Evolutionary conservation across 2,888 invertebrate species (phyloP).

Genomic region (Nephrotoma guestfalica): DNA sequence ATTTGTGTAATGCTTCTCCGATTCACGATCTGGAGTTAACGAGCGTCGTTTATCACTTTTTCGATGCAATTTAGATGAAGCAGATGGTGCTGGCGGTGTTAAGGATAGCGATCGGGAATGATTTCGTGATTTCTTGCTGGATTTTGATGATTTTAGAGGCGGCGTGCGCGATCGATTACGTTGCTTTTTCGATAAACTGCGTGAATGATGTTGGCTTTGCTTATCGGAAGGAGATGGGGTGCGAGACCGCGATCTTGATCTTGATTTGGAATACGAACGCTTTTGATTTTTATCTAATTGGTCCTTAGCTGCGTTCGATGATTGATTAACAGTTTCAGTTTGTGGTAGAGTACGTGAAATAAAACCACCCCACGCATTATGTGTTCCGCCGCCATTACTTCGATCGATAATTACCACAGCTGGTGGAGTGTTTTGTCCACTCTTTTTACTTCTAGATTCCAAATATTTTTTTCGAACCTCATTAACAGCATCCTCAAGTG

Average conservation of each 20-base stretch:
- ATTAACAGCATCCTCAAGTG: conserved; percentile 58
- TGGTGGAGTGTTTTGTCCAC: conserved; percentile 27
- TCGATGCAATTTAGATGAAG: conserved; percentile 25
- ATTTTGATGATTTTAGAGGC: conserved; percentile 15
- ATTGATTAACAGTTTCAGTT: not conserved
- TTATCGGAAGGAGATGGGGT: conserved; percentile 25
- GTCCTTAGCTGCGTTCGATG: conserved; percentile 16
- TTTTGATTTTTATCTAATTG: conserved; percentile 17
- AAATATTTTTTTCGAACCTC: conserved; percentile 56
- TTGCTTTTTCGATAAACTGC: conserved; percentile 16
- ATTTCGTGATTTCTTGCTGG: conserved; percentile 27
- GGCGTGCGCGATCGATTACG: conserved; percentile 17
- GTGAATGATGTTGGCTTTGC: conserved; percentile 14
- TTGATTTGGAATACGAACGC: conserved; percentile 23
- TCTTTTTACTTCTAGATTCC: conserved; percentile 28
- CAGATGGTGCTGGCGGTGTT: conserved; percentile 21
- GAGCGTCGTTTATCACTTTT: conserved; percentile 11
- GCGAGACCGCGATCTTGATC: conserved; percentile 18
- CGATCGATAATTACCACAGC: conserved; percentile 37
- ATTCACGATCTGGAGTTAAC: not conserved
- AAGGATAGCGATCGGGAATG: conserved; percentile 27
- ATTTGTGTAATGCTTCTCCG: conserved; percentile 19
- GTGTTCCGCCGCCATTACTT: conserved; percentile 40
- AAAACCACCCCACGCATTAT: conserved; percentile 53
- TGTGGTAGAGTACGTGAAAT: conserved; percentile 37